Evolutionary conservation across 2,888 invertebrate species (phyloP).

Genomic region (Plusia festucae): DNA sequence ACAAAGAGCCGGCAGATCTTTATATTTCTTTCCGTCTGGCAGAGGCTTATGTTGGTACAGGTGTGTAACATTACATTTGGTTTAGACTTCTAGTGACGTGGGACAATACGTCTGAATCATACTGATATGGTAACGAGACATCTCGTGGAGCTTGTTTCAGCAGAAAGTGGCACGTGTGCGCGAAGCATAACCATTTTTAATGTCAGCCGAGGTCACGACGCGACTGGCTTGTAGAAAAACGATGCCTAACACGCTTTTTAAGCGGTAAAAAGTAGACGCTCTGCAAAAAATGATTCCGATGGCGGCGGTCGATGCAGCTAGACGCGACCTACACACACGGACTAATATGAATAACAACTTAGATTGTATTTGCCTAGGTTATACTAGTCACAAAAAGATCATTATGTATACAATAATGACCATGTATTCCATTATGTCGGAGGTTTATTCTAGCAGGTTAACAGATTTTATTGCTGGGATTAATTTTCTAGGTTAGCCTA

Average conservation of each 20-base stretch:
- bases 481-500: background rate
- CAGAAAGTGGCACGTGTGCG: conserved; percentile 72
- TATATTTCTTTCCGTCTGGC: conserved; percentile 48
- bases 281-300: conserved; percentile 81
- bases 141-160: conserved; percentile 54
- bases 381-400: conserved; percentile 24
- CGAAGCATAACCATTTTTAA: conserved; percentile 80
- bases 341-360: conserved; percentile 36
- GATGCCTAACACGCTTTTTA: conserved; percentile 77
- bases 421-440: conserved; percentile 11
- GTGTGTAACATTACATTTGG: conserved; percentile 44
- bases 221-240: conserved; percentile 78
- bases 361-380: conserved; percentile 49
- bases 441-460: conserved; percentile 9
- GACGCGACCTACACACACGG: conserved; percentile 55
- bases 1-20: conserved; percentile 36
- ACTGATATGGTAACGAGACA: conserved; percentile 47
- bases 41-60: conserved; percentile 44
- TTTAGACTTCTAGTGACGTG: conserved; percentile 33
- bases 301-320: conserved; percentile 53
- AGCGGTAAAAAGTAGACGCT: conserved; percentile 79
- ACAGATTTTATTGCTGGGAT: conserved; percentile 8
- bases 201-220: conserved; percentile 85
- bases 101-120: conserved; percentile 39
- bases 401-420: conserved; percentile 11